phyloP scores from a whole-genome alignment of 1,140 invertebrate species.

The Drosophila leontia region DNA sequence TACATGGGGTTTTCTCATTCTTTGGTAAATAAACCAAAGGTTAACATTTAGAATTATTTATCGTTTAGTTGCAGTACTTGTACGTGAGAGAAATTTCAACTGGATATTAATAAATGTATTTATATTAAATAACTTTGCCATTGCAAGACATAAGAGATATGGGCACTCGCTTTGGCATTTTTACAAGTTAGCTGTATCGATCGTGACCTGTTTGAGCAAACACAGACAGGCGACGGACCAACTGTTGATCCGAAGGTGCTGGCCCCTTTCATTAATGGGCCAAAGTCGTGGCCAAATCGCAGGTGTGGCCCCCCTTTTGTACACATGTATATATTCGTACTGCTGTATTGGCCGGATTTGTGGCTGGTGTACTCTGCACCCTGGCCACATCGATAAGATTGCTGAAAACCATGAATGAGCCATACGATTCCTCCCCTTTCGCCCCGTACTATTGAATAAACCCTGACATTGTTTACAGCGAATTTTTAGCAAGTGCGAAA shows the following conservation, averaged over 20 bases:
- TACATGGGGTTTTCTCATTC: not conserved
- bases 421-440: conserved; percentile 10
- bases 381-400: conserved; percentile 62
- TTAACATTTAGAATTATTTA: not conserved
- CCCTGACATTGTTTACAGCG: conserved; percentile 76
- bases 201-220: conserved; percentile 20
- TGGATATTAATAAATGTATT: not conserved
- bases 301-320: conserved; percentile 23
- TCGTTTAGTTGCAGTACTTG: not conserved
- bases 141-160: not conserved
- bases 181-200: not conserved
- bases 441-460: conserved; percentile 2
- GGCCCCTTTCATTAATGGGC: conserved; percentile 57
- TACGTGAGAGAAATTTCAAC: not conserved
- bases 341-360: conserved; percentile 19
- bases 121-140: not conserved
- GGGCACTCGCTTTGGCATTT: not conserved
- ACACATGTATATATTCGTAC: conserved; percentile 7
- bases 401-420: conserved; percentile 73
- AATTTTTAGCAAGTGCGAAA: conserved; percentile 59
- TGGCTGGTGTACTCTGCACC: conserved; percentile 64
- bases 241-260: conserved; percentile 47
- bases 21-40: not conserved
- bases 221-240: conserved; percentile 24
- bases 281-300: conserved; percentile 54